Percentiles rank a stretch among this genome's conserved stretches.
Conservation (phyloP, 2,888 invertebrate genomes). For the Drosophila nr. fundita region DNA sequence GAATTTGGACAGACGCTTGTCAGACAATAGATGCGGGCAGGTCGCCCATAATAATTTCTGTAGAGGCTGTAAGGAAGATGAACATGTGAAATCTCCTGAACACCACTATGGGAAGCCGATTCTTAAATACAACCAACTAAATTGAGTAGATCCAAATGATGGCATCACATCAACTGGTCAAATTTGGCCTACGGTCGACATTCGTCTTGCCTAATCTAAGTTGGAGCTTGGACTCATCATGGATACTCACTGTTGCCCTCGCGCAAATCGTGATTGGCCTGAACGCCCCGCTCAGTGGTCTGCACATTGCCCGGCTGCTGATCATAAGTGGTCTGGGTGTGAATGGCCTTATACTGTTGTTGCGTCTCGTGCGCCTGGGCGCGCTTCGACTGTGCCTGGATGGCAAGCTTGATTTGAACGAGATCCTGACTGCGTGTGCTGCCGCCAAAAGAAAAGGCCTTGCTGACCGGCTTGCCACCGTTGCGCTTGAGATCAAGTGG, state of each 20-base stretch:
- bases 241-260: constrained; percentile 78
- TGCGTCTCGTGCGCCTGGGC: constrained; percentile 83
- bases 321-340: constrained; percentile 82
- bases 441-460: constrained; percentile 84
- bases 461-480: constrained; percentile 77
- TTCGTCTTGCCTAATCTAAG: not conserved
- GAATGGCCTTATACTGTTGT: constrained; percentile 82
- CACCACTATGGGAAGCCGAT: not conserved
- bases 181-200: not conserved
- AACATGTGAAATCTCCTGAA: not conserved
- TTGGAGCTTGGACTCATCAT: not conserved
- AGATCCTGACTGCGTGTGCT: constrained; percentile 85
- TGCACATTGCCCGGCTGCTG: constrained; percentile 61
- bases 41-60: not conserved
- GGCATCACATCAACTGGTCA: too few species aligned
- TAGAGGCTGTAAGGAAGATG: not conserved
- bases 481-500: constrained; percentile 82
- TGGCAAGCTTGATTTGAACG: constrained; percentile 84
- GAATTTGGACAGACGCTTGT: not conserved
- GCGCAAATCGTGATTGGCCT: constrained; percentile 76
- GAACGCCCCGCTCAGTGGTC: constrained; percentile 48
- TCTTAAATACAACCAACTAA: too few species aligned
- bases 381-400: constrained; percentile 85
- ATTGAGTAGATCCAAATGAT: too few species aligned
- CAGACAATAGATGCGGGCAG: not conserved